These are phyloP conservation scores for Aplysia californica DNA, from an alignment of 1,140 invertebrate species.

Conservation along the genomic window DNA sequence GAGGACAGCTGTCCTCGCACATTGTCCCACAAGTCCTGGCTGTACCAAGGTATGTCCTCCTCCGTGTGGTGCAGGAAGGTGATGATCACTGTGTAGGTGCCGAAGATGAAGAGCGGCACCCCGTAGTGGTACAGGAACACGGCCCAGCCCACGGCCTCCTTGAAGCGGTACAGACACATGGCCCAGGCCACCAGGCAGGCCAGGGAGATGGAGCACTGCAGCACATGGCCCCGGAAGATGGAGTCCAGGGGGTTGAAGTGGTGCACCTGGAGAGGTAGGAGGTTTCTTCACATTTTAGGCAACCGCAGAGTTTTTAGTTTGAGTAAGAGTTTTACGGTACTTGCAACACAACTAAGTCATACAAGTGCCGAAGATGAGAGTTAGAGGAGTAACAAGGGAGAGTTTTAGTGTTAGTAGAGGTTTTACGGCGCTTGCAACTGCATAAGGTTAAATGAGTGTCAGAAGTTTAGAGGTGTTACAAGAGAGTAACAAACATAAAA, in stretches of 20 bases:
- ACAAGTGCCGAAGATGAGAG: too few species aligned
- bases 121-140: conserved; percentile 63
- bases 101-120: conserved; percentile 64
- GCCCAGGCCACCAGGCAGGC: conserved; percentile 46
- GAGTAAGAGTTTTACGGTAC: too few species aligned
- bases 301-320: too few species aligned
- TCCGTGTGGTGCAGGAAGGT: conserved; percentile 69
- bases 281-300: too few species aligned
- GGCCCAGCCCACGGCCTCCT: conserved; percentile 32
- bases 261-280: background rate
- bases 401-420: too few species aligned
- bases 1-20: conserved; percentile 68
- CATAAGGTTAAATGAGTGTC: too few species aligned
- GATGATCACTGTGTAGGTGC: conserved; percentile 61
- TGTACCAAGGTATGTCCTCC: conserved; percentile 67
- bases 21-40: conserved; percentile 65
- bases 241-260: conserved; percentile 50
- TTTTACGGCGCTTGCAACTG: too few species aligned
- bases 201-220: conserved; percentile 50
- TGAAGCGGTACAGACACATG: conserved; percentile 46
- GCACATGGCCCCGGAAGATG: conserved; percentile 37
- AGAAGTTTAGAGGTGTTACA: too few species aligned
- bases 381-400: too few species aligned
- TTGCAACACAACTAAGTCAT: too few species aligned
- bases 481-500: too few species aligned